phyloP scores from a whole-genome alignment of 2,888 invertebrate species.

The Ommatoiulus sabulosus region DNA sequence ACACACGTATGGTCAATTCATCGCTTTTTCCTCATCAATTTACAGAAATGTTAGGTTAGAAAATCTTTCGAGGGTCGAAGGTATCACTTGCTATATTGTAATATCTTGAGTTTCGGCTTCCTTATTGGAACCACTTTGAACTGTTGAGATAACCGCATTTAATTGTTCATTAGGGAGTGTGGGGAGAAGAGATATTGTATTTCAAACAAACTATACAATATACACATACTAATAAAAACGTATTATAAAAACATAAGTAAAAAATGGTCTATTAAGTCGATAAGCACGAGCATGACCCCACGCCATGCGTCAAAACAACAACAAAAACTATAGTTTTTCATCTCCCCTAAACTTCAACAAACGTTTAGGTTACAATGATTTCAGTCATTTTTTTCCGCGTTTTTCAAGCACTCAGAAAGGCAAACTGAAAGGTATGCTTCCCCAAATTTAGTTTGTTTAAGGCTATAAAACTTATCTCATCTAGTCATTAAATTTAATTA shows the following conservation, averaged over 20 bases:
- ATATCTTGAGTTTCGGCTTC: not conserved
- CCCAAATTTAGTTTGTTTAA: not conserved
- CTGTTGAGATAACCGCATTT: not conserved
- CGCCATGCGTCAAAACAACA: not conserved
- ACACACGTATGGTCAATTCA: not conserved
- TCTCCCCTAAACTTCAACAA: constrained; percentile 2
- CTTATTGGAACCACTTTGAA: not conserved
- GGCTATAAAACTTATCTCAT: not conserved
- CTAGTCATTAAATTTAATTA: constrained; percentile 28
- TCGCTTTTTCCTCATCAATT: not conserved
- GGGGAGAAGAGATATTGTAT: not conserved
- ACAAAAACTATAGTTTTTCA: not conserved
- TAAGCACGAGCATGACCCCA: not conserved
- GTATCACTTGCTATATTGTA: not conserved
- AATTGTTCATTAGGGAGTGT: not conserved
- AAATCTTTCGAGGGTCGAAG: not conserved
- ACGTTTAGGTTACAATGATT: not conserved
- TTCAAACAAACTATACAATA: constrained; percentile 5
- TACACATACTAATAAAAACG: not conserved
- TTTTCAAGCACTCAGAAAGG: not conserved
- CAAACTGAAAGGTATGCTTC: not conserved
- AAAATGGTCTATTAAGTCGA: not conserved
- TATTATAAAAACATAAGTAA: not conserved
- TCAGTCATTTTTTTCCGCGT: not conserved
- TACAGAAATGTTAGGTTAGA: not conserved